Conservation (phyloP, 2,888 invertebrate genomes). For the Acronicta psi region DNA sequence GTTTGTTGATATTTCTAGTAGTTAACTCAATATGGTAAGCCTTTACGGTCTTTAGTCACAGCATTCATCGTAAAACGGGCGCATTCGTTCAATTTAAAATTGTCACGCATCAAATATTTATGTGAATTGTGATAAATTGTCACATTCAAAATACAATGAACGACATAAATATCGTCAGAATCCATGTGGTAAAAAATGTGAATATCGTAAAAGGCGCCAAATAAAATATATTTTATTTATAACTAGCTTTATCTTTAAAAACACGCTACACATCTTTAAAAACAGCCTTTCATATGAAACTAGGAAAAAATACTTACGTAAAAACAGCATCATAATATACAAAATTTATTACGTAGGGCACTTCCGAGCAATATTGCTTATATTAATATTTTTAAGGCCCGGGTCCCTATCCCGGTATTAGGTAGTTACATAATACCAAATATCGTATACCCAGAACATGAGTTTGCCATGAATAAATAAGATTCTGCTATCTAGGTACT, state of each 20-base stretch:
- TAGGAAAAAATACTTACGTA: constrained; percentile 17
- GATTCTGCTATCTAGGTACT: constrained; percentile 24
- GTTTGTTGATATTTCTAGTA: neutral
- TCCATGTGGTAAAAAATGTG: neutral
- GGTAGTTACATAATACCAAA: constrained; percentile 49
- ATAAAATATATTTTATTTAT: too few species aligned
- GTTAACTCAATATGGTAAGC: neutral
- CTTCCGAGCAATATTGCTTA: constrained; percentile 47
- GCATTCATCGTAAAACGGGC: neutral
- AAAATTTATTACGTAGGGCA: constrained; percentile 43
- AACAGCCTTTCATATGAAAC: constrained; percentile 16
- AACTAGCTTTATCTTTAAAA: too few species aligned
- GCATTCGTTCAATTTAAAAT: constrained; percentile 32
- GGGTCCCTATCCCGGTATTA: constrained; percentile 36
- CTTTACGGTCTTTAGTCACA: too few species aligned
- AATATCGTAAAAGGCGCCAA: too few species aligned
- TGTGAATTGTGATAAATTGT: constrained; percentile 44
- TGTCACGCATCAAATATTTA: constrained; percentile 33
- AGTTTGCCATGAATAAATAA: constrained; percentile 53
- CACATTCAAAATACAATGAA: constrained; percentile 20
- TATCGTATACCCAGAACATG: constrained; percentile 45
- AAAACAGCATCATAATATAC: constrained; percentile 39
- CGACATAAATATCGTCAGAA: constrained; percentile 5
- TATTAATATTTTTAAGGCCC: constrained; percentile 51
- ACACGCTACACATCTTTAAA: constrained; percentile 18